Conservation (phyloP, 2,888 invertebrate species). For the Tubiluchus corallicola region DNA sequence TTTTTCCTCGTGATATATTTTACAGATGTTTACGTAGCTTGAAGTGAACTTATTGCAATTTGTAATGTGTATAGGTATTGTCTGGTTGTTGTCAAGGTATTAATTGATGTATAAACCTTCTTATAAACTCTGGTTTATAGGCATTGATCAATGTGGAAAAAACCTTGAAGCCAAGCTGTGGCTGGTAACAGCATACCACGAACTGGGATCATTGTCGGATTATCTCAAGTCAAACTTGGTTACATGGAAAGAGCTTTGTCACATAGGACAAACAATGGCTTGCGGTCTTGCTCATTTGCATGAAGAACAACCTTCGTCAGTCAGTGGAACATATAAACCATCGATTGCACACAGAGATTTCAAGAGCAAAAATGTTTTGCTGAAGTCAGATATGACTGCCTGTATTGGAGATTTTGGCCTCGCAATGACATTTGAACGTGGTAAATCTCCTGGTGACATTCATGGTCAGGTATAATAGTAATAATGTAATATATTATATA, state of each 20-base stretch:
- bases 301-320: slow-evolving; percentile 55
- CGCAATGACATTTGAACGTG: no score
- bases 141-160: slow-evolving; percentile 54
- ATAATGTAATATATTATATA: no score
- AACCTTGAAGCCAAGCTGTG: slow-evolving; percentile 65
- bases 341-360: slow-evolving; percentile 93
- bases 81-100: no score
- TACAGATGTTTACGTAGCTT: no score
- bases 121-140: no score
- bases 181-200: slow-evolving; percentile 88
- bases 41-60: no score
- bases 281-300: slow-evolving; percentile 79
- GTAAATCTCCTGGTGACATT: no score
- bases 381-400: slow-evolving; percentile 66
- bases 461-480: no score
- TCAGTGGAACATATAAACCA: slow-evolving; percentile 56
- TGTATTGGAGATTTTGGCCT: slow-evolving; percentile 96
- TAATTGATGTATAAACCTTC: no score
- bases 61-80: no score
- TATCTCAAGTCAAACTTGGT: slow-evolving; percentile 78
- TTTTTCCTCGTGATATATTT: no score
- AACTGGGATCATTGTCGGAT: slow-evolving; percentile 79
- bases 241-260: slow-evolving; percentile 65
- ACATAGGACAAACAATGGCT: slow-evolving; percentile 69
- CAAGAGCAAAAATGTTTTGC: slow-evolving; percentile 87